A percentile compares a stretch with the other conserved stretches of the same genome.
Conservation (phyloP, 2,797 vertebrate species). For the Periparus ater region DNA sequence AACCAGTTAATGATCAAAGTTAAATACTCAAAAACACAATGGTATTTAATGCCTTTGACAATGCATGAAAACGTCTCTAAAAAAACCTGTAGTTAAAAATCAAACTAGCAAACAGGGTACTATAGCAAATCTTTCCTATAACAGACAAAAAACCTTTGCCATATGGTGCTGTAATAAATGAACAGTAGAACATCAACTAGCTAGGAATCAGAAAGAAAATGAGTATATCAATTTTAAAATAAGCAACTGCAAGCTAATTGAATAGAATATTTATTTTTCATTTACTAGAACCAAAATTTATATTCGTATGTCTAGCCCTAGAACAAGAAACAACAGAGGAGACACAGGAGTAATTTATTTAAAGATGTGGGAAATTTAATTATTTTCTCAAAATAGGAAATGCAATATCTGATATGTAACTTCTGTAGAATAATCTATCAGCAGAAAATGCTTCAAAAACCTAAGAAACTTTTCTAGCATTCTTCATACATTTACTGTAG, state of each 20-base stretch:
- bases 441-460: background rate
- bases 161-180: background rate
- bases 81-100: background rate
- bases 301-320: background rate
- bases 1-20: background rate
- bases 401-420: background rate
- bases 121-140: background rate
- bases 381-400: background rate
- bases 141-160: background rate
- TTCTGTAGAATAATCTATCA: background rate
- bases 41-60: background rate
- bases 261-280: background rate
- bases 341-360: background rate
- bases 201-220: background rate
- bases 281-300: background rate
- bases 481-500: background rate
- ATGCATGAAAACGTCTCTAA: background rate
- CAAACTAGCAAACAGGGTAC: background rate
- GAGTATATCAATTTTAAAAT: background rate
- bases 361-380: background rate
- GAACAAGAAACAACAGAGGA: background rate
- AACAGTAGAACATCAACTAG: background rate
- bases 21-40: background rate
- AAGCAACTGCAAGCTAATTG: background rate
- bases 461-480: background rate